Conservation (phyloP, 2,113 vertebrate genomes). For the Rhineura floridana region DNA sequence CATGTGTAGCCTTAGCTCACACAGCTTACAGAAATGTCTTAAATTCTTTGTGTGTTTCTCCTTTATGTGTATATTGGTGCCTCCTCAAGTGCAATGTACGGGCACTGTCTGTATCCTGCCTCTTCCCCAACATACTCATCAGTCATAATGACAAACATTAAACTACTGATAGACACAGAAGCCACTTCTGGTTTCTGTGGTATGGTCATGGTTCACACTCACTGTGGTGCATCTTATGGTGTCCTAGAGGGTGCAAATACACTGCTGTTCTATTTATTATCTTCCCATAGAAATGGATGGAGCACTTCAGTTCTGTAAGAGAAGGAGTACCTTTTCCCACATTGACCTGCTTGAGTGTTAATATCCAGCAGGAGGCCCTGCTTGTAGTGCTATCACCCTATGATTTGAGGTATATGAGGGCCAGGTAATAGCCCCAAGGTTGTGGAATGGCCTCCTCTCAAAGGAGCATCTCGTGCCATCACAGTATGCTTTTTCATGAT, state of each 20-base stretch:
- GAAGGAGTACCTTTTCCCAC: too few relatives aligned
- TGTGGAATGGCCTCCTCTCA: too few relatives aligned
- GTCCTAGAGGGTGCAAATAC: neutral
- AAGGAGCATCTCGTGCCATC: too few relatives aligned
- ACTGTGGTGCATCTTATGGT: too few relatives aligned
- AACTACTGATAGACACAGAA: neutral
- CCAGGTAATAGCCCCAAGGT: too few relatives aligned
- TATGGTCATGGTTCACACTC: neutral
- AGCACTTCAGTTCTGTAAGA: too few relatives aligned
- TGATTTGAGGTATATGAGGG: too few relatives aligned
- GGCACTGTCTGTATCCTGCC: neutral
- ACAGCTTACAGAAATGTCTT: slow-evolving; percentile 10
- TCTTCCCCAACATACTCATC: neutral
- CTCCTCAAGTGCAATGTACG: neutral
- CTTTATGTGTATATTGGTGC: neutral
- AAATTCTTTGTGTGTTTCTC: slow-evolving; percentile 21
- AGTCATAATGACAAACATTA: neutral
- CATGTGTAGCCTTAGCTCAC: slow-evolving; percentile 15
- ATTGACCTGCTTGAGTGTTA: too few relatives aligned
- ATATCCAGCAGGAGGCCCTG: too few relatives aligned
- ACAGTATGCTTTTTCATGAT: too few relatives aligned
- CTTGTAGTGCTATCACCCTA: too few relatives aligned
- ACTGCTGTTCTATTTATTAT: neutral
- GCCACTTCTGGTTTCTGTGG: neutral
- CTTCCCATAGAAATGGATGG: neutral